Evolutionary conservation across 2,113 vertebrate genomes (phyloP).

Genomic region (Platysteira castanea): DNA sequence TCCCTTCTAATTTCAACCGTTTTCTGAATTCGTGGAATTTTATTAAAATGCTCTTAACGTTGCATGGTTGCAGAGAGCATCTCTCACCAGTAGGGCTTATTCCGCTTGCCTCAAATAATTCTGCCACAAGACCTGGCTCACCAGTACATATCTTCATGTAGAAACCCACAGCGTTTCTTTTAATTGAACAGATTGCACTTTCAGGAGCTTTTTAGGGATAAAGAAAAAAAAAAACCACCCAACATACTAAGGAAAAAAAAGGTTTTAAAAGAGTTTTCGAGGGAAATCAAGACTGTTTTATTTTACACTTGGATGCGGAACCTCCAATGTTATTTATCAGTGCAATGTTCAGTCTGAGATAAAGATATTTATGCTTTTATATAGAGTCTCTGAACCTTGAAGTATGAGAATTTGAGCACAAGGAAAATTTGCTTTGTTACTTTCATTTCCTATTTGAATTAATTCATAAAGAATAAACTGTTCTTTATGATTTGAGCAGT

Average conservation of each 20-base stretch:
- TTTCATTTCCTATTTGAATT: background rate
- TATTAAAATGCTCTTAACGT: background rate
- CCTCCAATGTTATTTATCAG: background rate
- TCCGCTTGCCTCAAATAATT: background rate
- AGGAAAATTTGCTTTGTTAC: background rate
- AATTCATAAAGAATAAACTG: background rate
- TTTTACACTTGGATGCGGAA: background rate
- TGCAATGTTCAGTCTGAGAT: background rate
- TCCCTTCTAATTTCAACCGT: background rate
- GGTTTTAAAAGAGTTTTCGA: background rate
- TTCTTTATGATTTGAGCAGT: background rate
- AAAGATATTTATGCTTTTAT: background rate
- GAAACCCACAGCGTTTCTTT: background rate
- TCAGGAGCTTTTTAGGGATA: background rate
- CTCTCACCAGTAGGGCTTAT: background rate
- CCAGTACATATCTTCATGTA: background rate
- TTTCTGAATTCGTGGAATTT: background rate
- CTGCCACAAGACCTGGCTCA: background rate
- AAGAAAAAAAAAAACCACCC: background rate
- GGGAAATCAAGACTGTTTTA: background rate
- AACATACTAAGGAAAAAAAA: background rate
- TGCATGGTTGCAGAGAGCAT: rapidly evolving
- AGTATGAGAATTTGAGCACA: background rate
- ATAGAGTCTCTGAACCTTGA: background rate
- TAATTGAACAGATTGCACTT: background rate